These are phyloP conservation scores for Erythrocercus mccallii DNA, from an alignment of 2,113 vertebrate species.

Conservation along the genomic window DNA sequence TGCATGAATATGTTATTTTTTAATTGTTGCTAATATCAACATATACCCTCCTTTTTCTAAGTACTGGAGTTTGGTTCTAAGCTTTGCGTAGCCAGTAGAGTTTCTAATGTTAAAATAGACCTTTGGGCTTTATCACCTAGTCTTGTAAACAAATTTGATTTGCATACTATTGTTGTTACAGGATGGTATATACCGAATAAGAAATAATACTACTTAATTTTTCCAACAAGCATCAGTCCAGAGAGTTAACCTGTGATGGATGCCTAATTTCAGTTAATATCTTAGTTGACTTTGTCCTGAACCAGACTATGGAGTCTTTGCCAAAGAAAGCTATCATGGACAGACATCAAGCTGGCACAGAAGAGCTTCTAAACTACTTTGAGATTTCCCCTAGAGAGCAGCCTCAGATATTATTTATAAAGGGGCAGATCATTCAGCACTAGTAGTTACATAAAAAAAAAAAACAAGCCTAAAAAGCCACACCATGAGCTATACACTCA, in stretches of 20 bases:
- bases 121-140: background rate
- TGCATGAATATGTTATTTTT: constrained; percentile 42
- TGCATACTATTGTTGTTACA: background rate
- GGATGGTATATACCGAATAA: background rate
- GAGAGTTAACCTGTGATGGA: constrained; percentile 42
- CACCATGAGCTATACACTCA: background rate
- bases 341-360: constrained; percentile 41
- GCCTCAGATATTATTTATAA: background rate
- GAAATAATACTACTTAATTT: constrained; percentile 13
- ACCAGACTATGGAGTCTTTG: constrained; percentile 53
- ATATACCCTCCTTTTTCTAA: constrained; percentile 26
- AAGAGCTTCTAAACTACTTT: constrained; percentile 33
- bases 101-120: constrained; percentile 14
- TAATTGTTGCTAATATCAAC: background rate
- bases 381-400: background rate
- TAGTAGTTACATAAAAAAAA: background rate
- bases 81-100: constrained; percentile 8
- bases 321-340: constrained; percentile 43
- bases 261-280: constrained; percentile 51
- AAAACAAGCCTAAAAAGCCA: background rate
- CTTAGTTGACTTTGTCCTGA: constrained; percentile 51
- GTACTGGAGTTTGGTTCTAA: constrained; percentile 52
- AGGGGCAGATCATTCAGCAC: background rate
- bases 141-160: background rate
- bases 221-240: constrained; percentile 21